These are phyloP conservation scores for Hypsibius dujardini DNA, from an alignment of 1,140 invertebrate species.

Conservation along the genomic window DNA sequence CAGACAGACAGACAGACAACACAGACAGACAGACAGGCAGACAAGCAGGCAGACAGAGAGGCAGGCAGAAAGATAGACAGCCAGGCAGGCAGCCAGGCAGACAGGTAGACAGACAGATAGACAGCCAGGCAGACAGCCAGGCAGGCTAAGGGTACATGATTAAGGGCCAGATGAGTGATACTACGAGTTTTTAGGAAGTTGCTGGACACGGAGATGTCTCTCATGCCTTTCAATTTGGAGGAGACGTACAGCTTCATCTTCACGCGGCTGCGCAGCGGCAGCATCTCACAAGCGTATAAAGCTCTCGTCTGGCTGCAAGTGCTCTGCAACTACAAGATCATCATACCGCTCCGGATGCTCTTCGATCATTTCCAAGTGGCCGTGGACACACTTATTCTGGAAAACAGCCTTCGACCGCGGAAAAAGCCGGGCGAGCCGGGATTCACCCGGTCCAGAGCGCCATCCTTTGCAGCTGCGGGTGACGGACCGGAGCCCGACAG, in stretches of 20 bases:
- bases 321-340: constrained; percentile 12
- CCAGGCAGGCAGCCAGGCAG: no score
- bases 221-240: constrained; percentile 15
- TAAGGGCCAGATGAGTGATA: constrained; percentile 1
- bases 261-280: background rate
- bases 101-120: no score
- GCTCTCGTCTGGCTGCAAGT: constrained; percentile 12
- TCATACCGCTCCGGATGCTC: background rate
- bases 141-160: background rate
- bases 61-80: no score
- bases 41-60: no score
- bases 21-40: no score
- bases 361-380: constrained; percentile 5
- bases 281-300: constrained; percentile 1
- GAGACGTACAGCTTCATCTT: constrained; percentile 16
- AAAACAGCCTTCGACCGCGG: background rate
- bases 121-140: no score
- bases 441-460: background rate
- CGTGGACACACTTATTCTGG: constrained; percentile 1
- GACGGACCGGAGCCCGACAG: background rate
- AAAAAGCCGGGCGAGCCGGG: background rate
- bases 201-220: constrained; percentile 12
- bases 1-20: no score
- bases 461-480: background rate
- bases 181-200: background rate